Conservation (phyloP, 92 coral and sea anemone species). For the Epizoanthus scotinus region DNA sequence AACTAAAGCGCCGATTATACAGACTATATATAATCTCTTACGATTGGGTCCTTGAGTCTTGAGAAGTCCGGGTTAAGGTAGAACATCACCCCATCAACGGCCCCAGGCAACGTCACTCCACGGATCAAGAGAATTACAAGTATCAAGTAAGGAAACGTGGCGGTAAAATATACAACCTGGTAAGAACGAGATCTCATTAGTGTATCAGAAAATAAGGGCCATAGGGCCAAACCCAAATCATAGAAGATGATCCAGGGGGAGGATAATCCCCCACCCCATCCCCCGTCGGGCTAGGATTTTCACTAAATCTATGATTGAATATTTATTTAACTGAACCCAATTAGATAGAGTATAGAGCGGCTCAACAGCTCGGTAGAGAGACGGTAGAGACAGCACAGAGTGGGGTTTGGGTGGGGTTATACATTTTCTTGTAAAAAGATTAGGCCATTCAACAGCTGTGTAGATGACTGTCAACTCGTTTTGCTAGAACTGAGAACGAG, state of each 20-base stretch:
- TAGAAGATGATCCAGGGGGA: no score
- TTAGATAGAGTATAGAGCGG: no score
- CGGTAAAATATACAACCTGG: slow-evolving; percentile 96
- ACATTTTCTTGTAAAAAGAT: neutral
- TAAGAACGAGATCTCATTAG: neutral
- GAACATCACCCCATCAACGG: slow-evolving; percentile 72
- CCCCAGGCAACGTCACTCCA: slow-evolving; percentile 94
- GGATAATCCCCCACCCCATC: no score
- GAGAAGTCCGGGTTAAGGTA: slow-evolving; percentile 77
- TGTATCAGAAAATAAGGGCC: neutral
- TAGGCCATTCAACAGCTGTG: neutral
- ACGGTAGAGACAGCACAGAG: neutral
- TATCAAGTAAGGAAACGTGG: slow-evolving; percentile 91
- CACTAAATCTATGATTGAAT: no score
- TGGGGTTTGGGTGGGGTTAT: no score
- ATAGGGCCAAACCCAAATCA: no score
- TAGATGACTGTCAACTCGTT: no score
- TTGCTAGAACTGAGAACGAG: no score
- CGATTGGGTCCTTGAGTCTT: slow-evolving; percentile 57
- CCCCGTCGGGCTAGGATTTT: no score
- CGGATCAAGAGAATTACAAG: slow-evolving; percentile 94
- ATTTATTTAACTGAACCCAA: no score
- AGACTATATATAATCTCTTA: no score
- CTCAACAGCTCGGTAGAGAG: neutral
- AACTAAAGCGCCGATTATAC: no score